A percentile compares a stretch with the other conserved stretches of the same genome.
phyloP scores from a whole-genome alignment of 2,797 vertebrate species.

The Pseudomugil tenellus region DNA sequence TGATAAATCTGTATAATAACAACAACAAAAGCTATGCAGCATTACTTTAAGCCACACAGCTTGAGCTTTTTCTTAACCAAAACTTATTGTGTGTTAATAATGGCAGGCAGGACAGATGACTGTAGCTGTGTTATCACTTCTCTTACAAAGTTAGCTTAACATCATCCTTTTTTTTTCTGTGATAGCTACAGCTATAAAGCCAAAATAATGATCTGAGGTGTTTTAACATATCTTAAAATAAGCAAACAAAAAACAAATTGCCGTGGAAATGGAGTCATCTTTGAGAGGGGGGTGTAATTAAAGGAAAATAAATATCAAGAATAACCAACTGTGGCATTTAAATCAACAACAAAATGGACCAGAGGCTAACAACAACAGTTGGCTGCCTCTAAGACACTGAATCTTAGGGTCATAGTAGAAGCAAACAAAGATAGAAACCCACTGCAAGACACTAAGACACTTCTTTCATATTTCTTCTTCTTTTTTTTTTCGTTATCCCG shows the following conservation, averaged over 20 bases:
- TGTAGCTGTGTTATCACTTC: conserved; percentile 65
- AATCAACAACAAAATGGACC: conserved; percentile 42
- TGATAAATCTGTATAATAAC: conserved; percentile 36
- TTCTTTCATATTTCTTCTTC: no score
- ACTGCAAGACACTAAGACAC: conserved; percentile 69
- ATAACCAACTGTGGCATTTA: conserved; percentile 32
- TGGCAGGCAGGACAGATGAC: conserved; percentile 69
- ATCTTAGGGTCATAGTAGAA: conserved; percentile 71
- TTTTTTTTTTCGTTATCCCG: conserved; percentile 54
- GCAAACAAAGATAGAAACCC: conserved; percentile 62
- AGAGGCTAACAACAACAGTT: conserved; percentile 57
- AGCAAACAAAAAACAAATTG: background rate
- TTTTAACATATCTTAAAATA: background rate
- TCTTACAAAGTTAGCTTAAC: conserved; percentile 81
- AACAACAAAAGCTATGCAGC: conserved; percentile 15
- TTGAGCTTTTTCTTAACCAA: conserved; percentile 64
- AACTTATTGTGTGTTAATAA: conserved; percentile 79
- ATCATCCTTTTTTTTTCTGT: conserved; percentile 43
- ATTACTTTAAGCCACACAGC: conserved; percentile 53
- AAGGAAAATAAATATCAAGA: background rate
- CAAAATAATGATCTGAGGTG: conserved; percentile 54
- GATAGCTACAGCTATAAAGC: conserved; percentile 46
- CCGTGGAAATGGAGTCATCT: conserved; percentile 17
- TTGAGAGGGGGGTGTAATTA: conserved; percentile 22
- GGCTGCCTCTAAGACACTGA: conserved; percentile 64